phyloP scores from a whole-genome alignment of 2,797 vertebrate species.

The Pogoniulus pusillus region DNA sequence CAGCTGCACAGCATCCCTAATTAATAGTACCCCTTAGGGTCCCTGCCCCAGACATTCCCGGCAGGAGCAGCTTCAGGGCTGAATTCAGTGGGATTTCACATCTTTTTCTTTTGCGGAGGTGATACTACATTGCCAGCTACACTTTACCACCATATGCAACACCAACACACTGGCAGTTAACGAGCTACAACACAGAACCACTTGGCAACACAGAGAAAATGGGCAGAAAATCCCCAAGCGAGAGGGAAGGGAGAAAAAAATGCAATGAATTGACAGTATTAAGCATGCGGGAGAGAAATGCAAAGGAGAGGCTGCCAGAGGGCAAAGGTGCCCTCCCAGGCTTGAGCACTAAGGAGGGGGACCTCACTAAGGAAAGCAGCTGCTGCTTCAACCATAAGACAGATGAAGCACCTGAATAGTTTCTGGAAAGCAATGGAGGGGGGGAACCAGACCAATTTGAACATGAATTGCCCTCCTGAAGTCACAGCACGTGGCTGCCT shows the following conservation, averaged over 20 bases:
- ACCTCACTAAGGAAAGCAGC: neutral
- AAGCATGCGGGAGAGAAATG: neutral
- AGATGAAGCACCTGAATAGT: neutral
- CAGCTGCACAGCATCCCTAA: neutral
- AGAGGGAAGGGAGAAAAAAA: neutral
- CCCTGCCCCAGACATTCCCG: neutral
- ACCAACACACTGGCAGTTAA: conserved; percentile 63
- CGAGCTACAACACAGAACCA: conserved; percentile 66
- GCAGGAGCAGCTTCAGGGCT: neutral
- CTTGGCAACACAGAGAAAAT: conserved; percentile 57
- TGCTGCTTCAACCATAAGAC: neutral
- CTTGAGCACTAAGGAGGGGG: neutral
- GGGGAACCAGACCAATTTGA: rapidly evolving
- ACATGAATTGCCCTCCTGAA: neutral
- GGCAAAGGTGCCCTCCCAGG: neutral
- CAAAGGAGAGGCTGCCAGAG: neutral
- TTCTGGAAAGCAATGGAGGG: neutral
- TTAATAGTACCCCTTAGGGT: neutral
- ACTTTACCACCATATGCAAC: conserved; percentile 62
- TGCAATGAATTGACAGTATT: neutral
- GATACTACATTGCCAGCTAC: conserved; percentile 60
- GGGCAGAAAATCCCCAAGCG: conserved; percentile 50
- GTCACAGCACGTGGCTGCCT: neutral
- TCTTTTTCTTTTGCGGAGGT: conserved; percentile 52
- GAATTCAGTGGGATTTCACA: conserved; percentile 30